Conservation (phyloP, 2,797 vertebrate species). For the Eospalax fontanierii region DNA sequence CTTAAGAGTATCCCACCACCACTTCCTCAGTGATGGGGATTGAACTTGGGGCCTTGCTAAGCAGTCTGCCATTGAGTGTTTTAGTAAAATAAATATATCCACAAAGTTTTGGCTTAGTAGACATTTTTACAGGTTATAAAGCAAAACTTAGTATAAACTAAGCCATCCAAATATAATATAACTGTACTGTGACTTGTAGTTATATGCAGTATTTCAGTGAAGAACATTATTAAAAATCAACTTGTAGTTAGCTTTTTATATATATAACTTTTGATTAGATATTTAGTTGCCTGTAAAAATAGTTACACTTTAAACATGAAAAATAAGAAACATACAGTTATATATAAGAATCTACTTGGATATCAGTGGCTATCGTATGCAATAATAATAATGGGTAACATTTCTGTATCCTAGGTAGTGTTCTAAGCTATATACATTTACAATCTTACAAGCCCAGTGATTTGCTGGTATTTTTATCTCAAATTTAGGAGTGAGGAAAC, state of each 20-base stretch:
- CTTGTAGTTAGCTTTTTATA: neutral
- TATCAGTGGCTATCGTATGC: neutral
- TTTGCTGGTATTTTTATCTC: neutral
- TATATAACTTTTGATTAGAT: constrained; percentile 16
- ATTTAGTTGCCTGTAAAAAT: constrained; percentile 12
- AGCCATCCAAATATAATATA: neutral
- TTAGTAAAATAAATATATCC: neutral
- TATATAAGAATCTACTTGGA: neutral
- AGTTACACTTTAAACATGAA: neutral
- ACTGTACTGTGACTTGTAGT: neutral
- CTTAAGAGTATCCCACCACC: neutral
- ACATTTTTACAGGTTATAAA: neutral
- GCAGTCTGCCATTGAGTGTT: neutral
- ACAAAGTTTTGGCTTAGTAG: neutral
- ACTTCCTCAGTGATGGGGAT: neutral
- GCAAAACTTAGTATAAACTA: neutral
- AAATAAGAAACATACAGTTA: neutral
- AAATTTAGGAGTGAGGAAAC: neutral
- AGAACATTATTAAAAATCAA: neutral
- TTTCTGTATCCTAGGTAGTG: neutral
- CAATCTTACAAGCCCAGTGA: neutral
- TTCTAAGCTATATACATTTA: neutral
- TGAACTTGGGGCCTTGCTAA: neutral
- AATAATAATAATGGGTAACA: neutral
- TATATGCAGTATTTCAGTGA: neutral